A percentile compares a stretch with the other conserved stretches of the same genome.
phyloP scores from a whole-genome alignment of 2,113 vertebrate species.

The Nansenia antarctica region DNA sequence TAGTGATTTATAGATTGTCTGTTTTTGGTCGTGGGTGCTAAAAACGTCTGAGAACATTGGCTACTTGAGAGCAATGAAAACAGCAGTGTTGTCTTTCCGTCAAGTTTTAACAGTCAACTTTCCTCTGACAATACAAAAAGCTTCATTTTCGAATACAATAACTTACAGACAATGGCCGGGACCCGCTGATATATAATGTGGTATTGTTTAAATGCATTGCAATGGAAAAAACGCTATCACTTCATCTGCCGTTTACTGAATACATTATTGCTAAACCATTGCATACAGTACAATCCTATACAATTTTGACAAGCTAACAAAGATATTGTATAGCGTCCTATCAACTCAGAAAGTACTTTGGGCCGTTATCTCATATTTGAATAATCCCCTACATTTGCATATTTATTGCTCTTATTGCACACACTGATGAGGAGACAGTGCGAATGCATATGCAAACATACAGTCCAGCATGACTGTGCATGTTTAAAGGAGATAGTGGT shows the following conservation, averaged over 20 bases:
- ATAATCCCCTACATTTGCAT: constrained; percentile 55
- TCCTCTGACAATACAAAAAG: constrained; percentile 10
- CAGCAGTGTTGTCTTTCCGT: neutral
- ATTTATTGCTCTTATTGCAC: constrained; percentile 54
- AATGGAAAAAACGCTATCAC: constrained; percentile 43
- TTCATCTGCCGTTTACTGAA: constrained; percentile 52
- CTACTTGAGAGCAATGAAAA: neutral
- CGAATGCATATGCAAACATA: neutral
- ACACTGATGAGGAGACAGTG: neutral
- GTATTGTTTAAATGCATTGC: constrained; percentile 36
- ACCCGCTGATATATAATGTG: constrained; percentile 18
- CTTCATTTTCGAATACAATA: constrained; percentile 32
- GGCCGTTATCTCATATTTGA: constrained; percentile 52
- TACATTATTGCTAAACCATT: constrained; percentile 54
- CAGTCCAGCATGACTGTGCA: neutral
- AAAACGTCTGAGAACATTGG: neutral
- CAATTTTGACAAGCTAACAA: constrained; percentile 37
- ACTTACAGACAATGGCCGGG: constrained; percentile 32
- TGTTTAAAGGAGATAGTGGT: neutral
- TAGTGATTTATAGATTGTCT: neutral
- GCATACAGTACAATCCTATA: constrained; percentile 46
- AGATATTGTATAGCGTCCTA: constrained; percentile 32
- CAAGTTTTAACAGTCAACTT: neutral
- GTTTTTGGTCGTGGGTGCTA: neutral
- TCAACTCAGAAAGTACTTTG: constrained; percentile 41